Percentiles rank a stretch among this genome's conserved stretches.
Conservation (phyloP, 1,140 invertebrate genomes). For the Bombus haemorrhoidalis region DNA sequence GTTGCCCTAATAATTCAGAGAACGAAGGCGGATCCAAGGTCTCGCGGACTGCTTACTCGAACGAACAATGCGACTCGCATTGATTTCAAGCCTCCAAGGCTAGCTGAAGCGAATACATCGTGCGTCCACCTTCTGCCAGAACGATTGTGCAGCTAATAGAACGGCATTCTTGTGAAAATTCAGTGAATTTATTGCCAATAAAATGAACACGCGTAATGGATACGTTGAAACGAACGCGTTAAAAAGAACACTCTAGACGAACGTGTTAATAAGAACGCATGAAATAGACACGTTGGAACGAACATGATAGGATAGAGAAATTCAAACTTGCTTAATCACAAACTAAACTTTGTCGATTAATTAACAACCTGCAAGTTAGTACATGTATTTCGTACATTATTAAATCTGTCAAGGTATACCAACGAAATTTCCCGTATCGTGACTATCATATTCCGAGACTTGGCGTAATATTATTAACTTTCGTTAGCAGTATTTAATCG, state of each 20-base stretch:
- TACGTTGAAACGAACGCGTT: neutral
- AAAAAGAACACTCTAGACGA: neutral
- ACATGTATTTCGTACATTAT: no score
- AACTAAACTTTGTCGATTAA: no score
- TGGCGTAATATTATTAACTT: no score
- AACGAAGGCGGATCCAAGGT: slow-evolving; percentile 68
- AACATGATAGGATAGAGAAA: no score
- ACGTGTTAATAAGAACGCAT: neutral
- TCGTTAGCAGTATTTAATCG: no score
- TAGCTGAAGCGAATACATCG: slow-evolving; percentile 29
- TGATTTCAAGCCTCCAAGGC: slow-evolving; percentile 59
- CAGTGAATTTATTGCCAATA: neutral
- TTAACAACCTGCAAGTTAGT: no score
- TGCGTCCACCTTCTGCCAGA: neutral
- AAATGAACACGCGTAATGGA: neutral
- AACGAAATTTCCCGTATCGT: no score
- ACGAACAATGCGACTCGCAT: slow-evolving; percentile 64
- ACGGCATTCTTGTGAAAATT: neutral
- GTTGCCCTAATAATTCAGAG: slow-evolving; percentile 70
- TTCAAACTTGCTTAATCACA: no score
- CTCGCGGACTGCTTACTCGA: slow-evolving; percentile 39
- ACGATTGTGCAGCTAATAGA: neutral
- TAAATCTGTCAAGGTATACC: no score
- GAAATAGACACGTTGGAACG: no score
- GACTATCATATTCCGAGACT: no score